Conservation (phyloP, 2,113 vertebrate genomes). For the Oceanodroma tethys region DNA sequence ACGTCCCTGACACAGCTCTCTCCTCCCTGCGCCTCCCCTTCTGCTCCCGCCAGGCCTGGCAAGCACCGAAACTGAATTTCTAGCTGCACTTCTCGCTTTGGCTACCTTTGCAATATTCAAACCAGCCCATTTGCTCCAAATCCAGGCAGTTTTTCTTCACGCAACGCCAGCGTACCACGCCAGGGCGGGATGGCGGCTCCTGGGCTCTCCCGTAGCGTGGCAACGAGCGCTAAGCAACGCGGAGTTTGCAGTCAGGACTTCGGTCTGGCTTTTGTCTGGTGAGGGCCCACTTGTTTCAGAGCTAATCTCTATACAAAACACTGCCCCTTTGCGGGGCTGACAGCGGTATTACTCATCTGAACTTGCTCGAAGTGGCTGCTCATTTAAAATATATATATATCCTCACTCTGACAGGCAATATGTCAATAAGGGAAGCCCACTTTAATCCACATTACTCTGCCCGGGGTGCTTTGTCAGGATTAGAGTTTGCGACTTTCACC, state of each 20-base stretch:
- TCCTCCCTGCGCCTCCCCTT: background rate
- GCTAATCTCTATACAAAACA: background rate
- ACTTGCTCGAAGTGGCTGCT: background rate
- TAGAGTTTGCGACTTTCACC: background rate
- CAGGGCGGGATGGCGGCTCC: background rate
- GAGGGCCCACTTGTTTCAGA: background rate
- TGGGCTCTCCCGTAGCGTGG: constrained; percentile 24
- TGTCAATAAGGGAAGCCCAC: background rate
- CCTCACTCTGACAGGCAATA: background rate
- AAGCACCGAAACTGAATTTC: background rate
- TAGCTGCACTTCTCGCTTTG: accelerated
- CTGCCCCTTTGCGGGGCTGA: background rate
- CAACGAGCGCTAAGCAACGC: constrained; percentile 59
- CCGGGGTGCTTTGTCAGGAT: background rate
- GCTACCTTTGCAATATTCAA: background rate
- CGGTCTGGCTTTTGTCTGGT: background rate
- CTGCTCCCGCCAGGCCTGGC: background rate
- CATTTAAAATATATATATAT: background rate
- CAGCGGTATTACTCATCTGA: background rate
- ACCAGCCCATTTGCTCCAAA: background rate
- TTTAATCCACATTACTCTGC: background rate
- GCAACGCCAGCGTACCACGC: accelerated
- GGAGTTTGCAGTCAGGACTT: background rate
- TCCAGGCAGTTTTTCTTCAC: background rate
- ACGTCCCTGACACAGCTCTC: background rate